Base-by-base conservation (phyloP, 1,140 invertebrate species). In the Aphelinus certus region DNA sequence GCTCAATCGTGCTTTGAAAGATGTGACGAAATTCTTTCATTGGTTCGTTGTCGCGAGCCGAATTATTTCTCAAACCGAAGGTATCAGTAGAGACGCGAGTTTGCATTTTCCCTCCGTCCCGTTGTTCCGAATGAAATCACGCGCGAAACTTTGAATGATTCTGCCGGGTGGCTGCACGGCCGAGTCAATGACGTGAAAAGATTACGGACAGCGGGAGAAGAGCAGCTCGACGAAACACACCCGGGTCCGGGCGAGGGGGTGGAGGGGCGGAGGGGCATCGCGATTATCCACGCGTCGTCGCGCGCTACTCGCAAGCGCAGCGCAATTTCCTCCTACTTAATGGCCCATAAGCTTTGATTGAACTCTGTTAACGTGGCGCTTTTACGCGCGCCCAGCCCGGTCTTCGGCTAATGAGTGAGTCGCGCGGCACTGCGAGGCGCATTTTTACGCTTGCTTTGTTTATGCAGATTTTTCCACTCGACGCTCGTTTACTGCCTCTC, bases 341-440 rank as follows among this genome's bases (percentile, higher is more conserved):
- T 87, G 85, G 83, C 77, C 82, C 83, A 84, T 87, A 83, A 86
- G 81, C 81, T 85, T 83, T 86, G 85, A 87, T 87, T 87, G 82
- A 83, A 73, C 77, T 76, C 64, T 82, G 83, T 84, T 86, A 85
- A 86, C 84, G 77, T 75, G 73, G 82, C 81, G 75, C 62, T 79
- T 80, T 81, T 80, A 78, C 71, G 55, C 45, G 4, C 9, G 51
- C 4, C 51, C 51, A 6, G 51, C 51, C 26, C 5, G 5, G 7
- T 3, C 47, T 58, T 47, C n/a, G 10, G 7, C n/a, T 68, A 74
- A 63, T 74, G 65, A 63, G 73, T 74, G 43, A 47, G 43, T 45
- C 48, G 46, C 51, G 51, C 4, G 9, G 26, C 26, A 26, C 26
- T 26, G 26, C 26, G 26, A 26, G 26, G 26, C 26, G 26, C 26